phyloP scores from a whole-genome alignment of 2,888 invertebrate species.

The Masnerella sp. region DNA sequence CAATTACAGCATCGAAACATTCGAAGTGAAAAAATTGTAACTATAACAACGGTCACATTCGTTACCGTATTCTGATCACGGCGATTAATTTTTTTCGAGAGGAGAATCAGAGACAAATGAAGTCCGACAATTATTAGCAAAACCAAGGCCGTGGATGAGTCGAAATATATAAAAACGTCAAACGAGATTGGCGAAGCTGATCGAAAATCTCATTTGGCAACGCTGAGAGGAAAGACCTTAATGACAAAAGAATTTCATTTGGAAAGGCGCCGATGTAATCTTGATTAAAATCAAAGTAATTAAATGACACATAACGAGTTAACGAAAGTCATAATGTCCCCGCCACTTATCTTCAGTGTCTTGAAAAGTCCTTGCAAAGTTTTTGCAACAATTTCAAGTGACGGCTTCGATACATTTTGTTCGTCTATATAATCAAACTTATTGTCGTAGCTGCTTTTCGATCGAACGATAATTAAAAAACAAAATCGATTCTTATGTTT shows the following conservation, averaged over 20 bases:
- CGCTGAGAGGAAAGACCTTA: slow-evolving; percentile 19
- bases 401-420: slow-evolving; percentile 27
- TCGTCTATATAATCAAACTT: no score
- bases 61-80: no score
- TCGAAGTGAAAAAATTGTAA: no score
- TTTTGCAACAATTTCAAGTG: slow-evolving; percentile 36
- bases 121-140: slow-evolving; percentile 15
- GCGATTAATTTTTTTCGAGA: no score
- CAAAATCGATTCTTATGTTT: no score
- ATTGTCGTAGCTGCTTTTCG: no score
- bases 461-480: no score
- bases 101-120: slow-evolving; percentile 16
- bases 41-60: no score
- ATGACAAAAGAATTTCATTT: slow-evolving; percentile 52
- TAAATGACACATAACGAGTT: slow-evolving; percentile 45
- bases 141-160: neutral
- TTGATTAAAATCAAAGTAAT: slow-evolving; percentile 52
- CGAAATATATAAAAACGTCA: slow-evolving; percentile 28
- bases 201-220: slow-evolving; percentile 47
- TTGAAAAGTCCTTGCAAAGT: slow-evolving; percentile 27
- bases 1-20: no score
- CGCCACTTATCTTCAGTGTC: slow-evolving; percentile 26
- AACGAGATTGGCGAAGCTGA: slow-evolving; percentile 29
- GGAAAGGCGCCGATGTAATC: slow-evolving; percentile 35
- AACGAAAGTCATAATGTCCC: slow-evolving; percentile 47